Conservation (phyloP, 2,797 vertebrate genomes). For the Calcarius lapponicus region DNA sequence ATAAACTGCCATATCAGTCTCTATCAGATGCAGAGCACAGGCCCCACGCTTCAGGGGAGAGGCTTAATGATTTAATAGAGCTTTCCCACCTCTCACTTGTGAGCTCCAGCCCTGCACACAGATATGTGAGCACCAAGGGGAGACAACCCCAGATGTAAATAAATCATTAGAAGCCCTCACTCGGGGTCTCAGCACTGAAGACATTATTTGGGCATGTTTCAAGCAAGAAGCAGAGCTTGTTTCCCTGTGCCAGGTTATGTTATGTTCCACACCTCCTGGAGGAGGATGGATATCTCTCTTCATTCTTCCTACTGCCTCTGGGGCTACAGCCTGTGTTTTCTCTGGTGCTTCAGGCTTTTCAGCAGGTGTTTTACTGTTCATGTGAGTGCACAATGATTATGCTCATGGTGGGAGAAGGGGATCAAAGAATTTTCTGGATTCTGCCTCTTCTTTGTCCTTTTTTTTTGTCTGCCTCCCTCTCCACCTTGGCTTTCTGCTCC, state of each 20-base stretch:
- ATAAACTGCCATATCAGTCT: neutral
- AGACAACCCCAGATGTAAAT: neutral
- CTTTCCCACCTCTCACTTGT: neutral
- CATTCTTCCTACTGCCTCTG: neutral
- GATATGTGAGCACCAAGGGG: neutral
- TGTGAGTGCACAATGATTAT: neutral
- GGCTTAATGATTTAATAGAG: neutral
- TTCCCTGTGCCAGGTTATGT: neutral
- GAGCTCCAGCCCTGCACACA: neutral
- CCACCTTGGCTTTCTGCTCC: neutral
- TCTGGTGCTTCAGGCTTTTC: neutral
- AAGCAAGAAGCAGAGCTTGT: neutral
- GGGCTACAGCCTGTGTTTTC: neutral
- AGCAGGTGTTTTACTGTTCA: neutral
- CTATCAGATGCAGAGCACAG: neutral
- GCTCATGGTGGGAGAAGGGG: rapidly evolving
- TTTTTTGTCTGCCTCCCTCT: neutral
- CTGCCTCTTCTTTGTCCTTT: neutral
- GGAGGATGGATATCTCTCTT: neutral
- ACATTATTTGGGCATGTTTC: neutral
- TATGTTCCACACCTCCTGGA: neutral
- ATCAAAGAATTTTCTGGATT: neutral
- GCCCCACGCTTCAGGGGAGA: neutral
- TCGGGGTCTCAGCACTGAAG: neutral
- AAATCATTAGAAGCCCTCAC: neutral